phyloP scores from a whole-genome alignment of 64 coral and sea anemone genomes.

The Porites lutea region DNA sequence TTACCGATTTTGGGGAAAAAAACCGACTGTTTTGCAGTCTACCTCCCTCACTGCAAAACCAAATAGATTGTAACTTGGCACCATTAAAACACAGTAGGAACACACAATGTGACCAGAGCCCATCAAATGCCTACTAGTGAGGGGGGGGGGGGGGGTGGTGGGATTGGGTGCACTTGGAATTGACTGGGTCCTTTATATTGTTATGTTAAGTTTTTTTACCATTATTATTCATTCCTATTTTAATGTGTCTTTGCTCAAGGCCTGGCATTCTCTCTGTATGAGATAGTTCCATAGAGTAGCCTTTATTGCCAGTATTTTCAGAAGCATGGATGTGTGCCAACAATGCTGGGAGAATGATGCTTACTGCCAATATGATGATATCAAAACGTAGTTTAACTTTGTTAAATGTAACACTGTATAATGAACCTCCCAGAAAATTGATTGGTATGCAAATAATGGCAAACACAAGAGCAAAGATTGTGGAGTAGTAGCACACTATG shows the following conservation, averaged over 20 bases:
- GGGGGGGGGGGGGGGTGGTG: background rate
- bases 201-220: too few species aligned
- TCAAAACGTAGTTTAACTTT: constrained; percentile 27
- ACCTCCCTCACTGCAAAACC: too few species aligned
- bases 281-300: background rate
- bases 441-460: background rate
- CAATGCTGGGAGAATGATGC: background rate
- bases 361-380: background rate
- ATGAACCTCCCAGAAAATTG: constrained; percentile 3
- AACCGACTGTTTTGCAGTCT: too few species aligned
- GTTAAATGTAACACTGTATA: constrained; percentile 7
- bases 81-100: too few species aligned
- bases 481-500: background rate
- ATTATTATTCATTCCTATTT: background rate
- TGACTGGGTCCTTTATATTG: too few species aligned
- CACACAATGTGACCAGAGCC: too few species aligned
- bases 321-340: background rate
- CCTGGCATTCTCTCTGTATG: background rate
- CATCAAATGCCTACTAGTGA: too few species aligned
- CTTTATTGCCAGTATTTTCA: background rate
- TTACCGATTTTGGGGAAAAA: too few species aligned
- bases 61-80: too few species aligned
- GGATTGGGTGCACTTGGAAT: background rate
- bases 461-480: background rate
- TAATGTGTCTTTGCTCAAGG: background rate